Conservation (phyloP, 2,888 invertebrate genomes). For the Eupithecia inturbata region DNA sequence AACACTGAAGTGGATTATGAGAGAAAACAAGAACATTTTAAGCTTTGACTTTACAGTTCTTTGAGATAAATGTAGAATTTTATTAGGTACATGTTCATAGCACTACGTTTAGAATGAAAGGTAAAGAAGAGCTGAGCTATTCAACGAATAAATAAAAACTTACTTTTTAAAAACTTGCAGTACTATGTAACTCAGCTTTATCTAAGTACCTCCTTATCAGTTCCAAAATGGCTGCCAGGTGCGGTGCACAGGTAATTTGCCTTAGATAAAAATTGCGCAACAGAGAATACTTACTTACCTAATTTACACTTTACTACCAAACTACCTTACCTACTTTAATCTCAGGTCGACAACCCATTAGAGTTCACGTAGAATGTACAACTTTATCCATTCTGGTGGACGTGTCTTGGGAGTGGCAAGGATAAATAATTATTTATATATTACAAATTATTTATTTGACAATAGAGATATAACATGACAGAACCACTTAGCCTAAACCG, state of each 20-base stretch:
- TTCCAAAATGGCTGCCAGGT: slow-evolving; percentile 5
- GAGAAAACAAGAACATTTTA: slow-evolving; percentile 17
- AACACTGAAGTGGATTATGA: slow-evolving; percentile 16
- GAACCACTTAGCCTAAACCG: too few relatives aligned
- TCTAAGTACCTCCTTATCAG: slow-evolving; percentile 3
- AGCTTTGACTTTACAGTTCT: slow-evolving; percentile 19
- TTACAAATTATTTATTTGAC: too few relatives aligned
- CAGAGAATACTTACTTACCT: background rate
- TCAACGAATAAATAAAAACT: background rate
- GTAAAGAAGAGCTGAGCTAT: background rate
- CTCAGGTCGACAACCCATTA: slow-evolving; percentile 9
- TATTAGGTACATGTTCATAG: background rate
- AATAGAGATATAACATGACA: too few relatives aligned
- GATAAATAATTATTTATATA: too few relatives aligned
- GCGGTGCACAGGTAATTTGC: slow-evolving; percentile 16
- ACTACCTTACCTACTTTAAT: background rate
- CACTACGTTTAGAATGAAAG: background rate
- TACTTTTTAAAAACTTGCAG: background rate
- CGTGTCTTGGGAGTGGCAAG: background rate
- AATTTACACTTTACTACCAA: background rate
- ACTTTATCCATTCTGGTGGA: background rate
- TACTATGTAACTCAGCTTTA: background rate
- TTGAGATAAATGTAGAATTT: slow-evolving; percentile 9
- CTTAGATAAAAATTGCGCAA: slow-evolving; percentile 18
- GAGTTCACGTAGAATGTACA: background rate